These are phyloP conservation scores for Drosophila lutescens DNA, from an alignment of 2,888 invertebrate species.

Conservation along the genomic window DNA sequence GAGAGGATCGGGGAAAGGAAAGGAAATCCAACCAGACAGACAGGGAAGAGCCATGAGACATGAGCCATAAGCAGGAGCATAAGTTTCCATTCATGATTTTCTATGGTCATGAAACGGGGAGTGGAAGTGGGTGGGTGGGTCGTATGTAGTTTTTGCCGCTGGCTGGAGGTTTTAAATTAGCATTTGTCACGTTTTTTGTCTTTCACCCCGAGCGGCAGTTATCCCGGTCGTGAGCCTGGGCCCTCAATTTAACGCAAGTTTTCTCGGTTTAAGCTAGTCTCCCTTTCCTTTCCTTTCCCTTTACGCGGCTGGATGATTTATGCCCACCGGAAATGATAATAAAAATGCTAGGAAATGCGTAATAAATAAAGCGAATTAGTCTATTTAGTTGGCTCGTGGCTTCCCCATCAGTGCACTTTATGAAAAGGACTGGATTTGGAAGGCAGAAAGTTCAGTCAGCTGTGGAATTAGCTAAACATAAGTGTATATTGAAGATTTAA, in stretches of 20 bases:
- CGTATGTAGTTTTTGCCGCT: constrained; percentile 37
- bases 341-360: constrained; percentile 77
- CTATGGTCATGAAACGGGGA: constrained; percentile 15
- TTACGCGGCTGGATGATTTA: constrained; percentile 66
- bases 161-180: constrained; percentile 80
- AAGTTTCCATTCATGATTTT: constrained; percentile 75
- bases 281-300: not conserved
- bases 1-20: constrained; percentile 20
- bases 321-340: constrained; percentile 76
- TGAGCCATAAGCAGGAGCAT: constrained; percentile 50
- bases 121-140: constrained; percentile 47
- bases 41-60: constrained; percentile 41
- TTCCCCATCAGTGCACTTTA: constrained; percentile 57
- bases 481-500: constrained; percentile 4
- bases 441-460: constrained; percentile 31
- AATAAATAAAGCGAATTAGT: constrained; percentile 76
- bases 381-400: constrained; percentile 46
- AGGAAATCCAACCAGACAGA: constrained; percentile 7
- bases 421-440: constrained; percentile 8
- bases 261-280: constrained; percentile 64
- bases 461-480: constrained; percentile 31
- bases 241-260: constrained; percentile 74
- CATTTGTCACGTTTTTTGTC: constrained; percentile 78
- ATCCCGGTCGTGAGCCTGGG: constrained; percentile 29
- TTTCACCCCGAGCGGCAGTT: constrained; percentile 18